Percentiles rank a stretch among this genome's conserved stretches.
Evolutionary conservation across 2,888 invertebrate species (phyloP).

Genomic region (Camponotus fellah): DNA sequence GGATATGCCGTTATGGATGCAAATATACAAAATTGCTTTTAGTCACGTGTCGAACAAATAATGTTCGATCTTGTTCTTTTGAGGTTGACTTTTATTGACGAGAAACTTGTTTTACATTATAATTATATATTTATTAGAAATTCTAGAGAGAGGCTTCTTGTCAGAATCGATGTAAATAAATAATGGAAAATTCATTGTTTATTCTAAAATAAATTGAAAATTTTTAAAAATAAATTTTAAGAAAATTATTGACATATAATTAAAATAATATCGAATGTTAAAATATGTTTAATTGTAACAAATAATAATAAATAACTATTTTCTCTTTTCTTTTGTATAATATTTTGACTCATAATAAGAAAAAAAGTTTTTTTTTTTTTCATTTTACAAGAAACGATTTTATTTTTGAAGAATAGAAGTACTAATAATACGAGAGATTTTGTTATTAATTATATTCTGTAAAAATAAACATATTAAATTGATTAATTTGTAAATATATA

Average conservation of each 20-base stretch:
- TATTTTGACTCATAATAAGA: too few relatives aligned
- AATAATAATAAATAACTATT: too few relatives aligned
- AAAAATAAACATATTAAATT: neutral
- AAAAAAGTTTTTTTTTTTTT: too few relatives aligned
- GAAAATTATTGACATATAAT: too few relatives aligned
- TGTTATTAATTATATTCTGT: neutral
- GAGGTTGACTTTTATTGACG: neutral
- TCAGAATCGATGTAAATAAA: neutral
- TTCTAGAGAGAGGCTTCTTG: neutral
- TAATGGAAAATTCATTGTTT: neutral
- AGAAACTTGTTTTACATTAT: neutral
- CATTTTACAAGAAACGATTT: too few relatives aligned
- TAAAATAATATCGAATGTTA: too few relatives aligned
- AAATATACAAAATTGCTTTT: neutral
- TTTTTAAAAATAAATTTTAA: too few relatives aligned
- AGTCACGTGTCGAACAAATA: neutral
- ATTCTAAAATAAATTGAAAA: neutral
- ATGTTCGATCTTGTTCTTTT: neutral
- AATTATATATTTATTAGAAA: neutral
- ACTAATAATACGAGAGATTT: too few relatives aligned
- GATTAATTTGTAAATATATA: neutral
- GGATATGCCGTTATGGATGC: neutral
- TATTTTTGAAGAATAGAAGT: too few relatives aligned
- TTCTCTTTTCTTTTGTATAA: too few relatives aligned
- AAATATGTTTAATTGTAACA: too few relatives aligned